Evolutionary conservation across 1,140 invertebrate species (phyloP).

Genomic region (Schmidtea mediterranea): DNA sequence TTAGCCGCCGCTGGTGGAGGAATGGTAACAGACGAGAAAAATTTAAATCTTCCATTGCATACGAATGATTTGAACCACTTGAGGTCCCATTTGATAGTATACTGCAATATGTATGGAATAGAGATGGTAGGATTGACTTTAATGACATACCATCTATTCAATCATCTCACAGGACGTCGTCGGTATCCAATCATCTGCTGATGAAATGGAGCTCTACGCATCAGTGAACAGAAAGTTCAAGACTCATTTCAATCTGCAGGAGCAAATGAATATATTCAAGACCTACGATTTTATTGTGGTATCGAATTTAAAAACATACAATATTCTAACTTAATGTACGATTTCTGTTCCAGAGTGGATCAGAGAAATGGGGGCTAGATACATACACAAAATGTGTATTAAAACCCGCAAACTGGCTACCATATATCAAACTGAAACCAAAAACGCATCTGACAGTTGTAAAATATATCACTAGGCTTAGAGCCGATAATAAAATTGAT

Average conservation of each 20-base stretch:
- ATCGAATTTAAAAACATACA: neutral
- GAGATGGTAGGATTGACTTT: slow-evolving; percentile 18
- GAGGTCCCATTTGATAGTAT: slow-evolving; percentile 17
- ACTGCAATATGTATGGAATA: slow-evolving; percentile 20
- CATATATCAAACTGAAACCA: slow-evolving; percentile 16
- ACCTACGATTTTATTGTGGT: slow-evolving; percentile 15
- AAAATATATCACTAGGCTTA: slow-evolving; percentile 17
- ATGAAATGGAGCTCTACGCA: slow-evolving; percentile 27
- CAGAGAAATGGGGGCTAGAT: slow-evolving; percentile 21
- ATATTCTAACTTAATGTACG: neutral
- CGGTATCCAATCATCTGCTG: slow-evolving; percentile 16
- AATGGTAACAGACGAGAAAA: slow-evolving; percentile 10
- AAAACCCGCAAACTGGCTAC: slow-evolving; percentile 23
- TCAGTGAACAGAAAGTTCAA: slow-evolving; percentile 20
- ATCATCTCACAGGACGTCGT: slow-evolving; percentile 14
- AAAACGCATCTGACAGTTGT: slow-evolving; percentile 17
- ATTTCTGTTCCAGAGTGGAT: slow-evolving; percentile 12
- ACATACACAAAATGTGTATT: slow-evolving; percentile 16
- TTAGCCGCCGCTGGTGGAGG: neutral
- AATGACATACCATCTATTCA: neutral
- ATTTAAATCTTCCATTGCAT: slow-evolving; percentile 19
- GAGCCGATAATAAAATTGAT: slow-evolving; percentile 17
- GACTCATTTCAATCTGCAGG: slow-evolving; percentile 19
- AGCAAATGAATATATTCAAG: slow-evolving; percentile 20
- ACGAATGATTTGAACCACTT: slow-evolving; percentile 15